These are phyloP conservation scores for Rhinophrynus dorsalis DNA, from an alignment of 2,797 vertebrate species.

Conservation along the genomic window DNA sequence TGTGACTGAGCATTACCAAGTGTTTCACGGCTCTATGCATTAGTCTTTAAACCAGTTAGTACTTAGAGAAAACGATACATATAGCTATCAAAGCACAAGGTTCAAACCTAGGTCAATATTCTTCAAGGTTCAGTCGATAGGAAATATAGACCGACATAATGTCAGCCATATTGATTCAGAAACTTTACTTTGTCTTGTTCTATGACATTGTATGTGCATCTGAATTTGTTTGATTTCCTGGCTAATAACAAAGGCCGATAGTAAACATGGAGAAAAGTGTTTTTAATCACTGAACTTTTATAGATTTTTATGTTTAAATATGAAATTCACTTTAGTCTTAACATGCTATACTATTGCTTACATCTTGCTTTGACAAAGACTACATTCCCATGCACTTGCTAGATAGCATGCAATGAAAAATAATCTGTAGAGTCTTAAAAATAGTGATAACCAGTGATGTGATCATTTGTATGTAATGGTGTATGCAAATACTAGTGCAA, in stretches of 20 bases:
- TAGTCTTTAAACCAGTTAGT: slow-evolving; percentile 75
- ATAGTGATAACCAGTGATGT: no score
- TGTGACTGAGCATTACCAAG: slow-evolving; percentile 84
- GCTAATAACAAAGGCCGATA: slow-evolving; percentile 33
- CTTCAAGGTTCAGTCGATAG: slow-evolving; percentile 58
- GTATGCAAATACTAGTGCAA: no score
- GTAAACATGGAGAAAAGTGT: slow-evolving; percentile 47
- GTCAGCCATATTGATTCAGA: slow-evolving; percentile 61
- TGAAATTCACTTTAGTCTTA: slow-evolving; percentile 17
- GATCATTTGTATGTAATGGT: no score
- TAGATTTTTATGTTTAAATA: slow-evolving; percentile 38
- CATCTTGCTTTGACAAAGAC: slow-evolving; percentile 6
- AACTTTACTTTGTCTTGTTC: slow-evolving; percentile 46
- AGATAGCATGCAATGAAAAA: not conserved
- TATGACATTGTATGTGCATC: slow-evolving; percentile 30
- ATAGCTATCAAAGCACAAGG: slow-evolving; percentile 73
- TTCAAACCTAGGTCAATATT: slow-evolving; percentile 79
- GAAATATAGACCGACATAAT: slow-evolving; percentile 57
- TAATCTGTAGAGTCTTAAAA: not conserved
- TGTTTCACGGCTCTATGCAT: slow-evolving; percentile 82
- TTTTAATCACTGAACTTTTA: slow-evolving; percentile 42
- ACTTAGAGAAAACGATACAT: slow-evolving; percentile 74
- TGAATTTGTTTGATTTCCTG: slow-evolving; percentile 49
- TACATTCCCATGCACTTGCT: not conserved
- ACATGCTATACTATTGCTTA: slow-evolving; percentile 25